Percentiles rank a stretch among this genome's conserved stretches.
Conservation (phyloP, 2,113 vertebrate species). For the Promerops cafer region DNA sequence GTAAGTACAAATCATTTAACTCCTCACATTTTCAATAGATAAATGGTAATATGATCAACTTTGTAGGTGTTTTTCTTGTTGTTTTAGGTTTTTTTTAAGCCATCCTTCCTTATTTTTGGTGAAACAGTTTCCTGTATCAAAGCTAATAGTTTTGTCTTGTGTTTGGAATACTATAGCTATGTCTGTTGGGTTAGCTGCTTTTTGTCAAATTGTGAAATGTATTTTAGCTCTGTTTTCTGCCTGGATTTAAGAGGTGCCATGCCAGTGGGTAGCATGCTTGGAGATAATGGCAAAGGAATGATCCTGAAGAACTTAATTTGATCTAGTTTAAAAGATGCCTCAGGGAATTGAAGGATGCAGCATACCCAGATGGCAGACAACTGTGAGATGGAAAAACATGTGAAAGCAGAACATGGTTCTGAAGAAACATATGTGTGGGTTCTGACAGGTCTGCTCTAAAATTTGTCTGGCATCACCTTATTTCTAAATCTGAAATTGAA, state of each 20-base stretch:
- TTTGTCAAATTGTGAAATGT: neutral
- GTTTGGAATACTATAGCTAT: neutral
- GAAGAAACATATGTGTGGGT: neutral
- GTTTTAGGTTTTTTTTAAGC: neutral
- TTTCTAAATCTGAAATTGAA: neutral
- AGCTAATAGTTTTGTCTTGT: neutral
- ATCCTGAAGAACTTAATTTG: neutral
- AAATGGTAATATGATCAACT: neutral
- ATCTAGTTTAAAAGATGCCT: neutral
- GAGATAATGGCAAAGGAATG: neutral
- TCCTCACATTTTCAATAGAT: neutral
- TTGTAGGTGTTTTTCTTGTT: neutral
- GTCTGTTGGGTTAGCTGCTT: neutral
- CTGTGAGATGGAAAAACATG: neutral
- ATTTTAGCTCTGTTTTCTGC: neutral
- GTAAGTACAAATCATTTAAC: neutral
- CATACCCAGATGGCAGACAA: neutral
- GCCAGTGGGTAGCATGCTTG: neutral
- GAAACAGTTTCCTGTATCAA: neutral
- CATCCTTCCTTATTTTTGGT: neutral
- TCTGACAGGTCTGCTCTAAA: neutral
- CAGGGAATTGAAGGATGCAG: neutral
- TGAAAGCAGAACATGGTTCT: neutral
- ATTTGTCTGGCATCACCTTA: neutral
- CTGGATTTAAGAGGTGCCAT: neutral